Evolutionary conservation across 2,888 invertebrate genomes (phyloP), one percentile per base, ranked within the genome.

Genomic region (Lysandra bellargus): DNA sequence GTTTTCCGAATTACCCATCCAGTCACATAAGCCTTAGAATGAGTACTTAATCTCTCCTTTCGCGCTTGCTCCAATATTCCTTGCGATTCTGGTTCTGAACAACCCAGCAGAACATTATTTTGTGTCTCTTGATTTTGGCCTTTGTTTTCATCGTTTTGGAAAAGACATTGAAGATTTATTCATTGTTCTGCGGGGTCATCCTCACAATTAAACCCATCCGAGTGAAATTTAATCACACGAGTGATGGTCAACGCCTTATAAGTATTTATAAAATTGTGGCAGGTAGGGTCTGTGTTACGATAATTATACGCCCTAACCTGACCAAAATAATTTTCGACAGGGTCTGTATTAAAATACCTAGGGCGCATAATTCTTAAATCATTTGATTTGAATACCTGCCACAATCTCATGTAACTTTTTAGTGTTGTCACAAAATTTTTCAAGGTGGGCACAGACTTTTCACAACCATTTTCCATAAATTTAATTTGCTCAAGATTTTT

Each of bases 181-280:
- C 40, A 73, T 73, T 73, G 33, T 33, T 73, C n/a, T 73, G 37
- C 40, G 2, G 33, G 6, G 73, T 73, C 40, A 40, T 73, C 40
- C 40, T 73, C 73, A 30, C 40, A 73, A 73, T n/a, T 57, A 57
- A 57, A 57, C 57, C 57, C 57, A 57, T 57, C 57, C 57, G 57
- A 57, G 17, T 57, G 57, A 57, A 23, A 40, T 23, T 73, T 73
- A 73, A 73, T 33, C 2, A 73, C 33, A 73, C 37, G 73, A 37
- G 17, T 73, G 57, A 17, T 57, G 57, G 57, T 57, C 57, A 57
- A 57, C 17, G 57, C 57, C 57, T 73, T 73, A 4, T 40, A 33
- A 73, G 73, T 73, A 73, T 73, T 73, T 73, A 40, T 40, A 73
- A 73, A 73, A 40, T 33, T 73, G 73, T 73, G 33, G 73, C 73